Percentiles rank a stretch among this genome's conserved stretches.
phyloP scores from a whole-genome alignment of 2,888 invertebrate species.

The Pyrochroa serraticornis region DNA sequence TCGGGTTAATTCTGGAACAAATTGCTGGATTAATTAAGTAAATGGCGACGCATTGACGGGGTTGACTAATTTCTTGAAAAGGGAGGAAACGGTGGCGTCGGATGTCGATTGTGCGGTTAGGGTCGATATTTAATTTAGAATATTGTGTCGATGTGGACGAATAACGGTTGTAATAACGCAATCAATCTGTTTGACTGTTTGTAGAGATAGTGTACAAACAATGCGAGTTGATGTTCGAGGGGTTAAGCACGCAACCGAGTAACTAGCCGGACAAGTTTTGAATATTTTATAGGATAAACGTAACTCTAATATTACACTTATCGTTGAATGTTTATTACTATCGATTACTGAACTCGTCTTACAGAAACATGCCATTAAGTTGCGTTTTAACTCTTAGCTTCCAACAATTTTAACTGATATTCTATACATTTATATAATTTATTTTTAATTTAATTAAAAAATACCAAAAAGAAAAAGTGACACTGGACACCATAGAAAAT shows the following conservation, averaged over 20 bases:
- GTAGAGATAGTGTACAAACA: constrained; percentile 13
- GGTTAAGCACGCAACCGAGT: neutral
- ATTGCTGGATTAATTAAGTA: constrained; percentile 1
- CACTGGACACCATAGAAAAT: neutral
- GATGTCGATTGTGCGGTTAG: neutral
- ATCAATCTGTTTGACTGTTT: constrained; percentile 11
- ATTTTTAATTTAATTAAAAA: too few species aligned
- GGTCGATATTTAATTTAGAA: constrained; percentile 22
- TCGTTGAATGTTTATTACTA: constrained; percentile 12
- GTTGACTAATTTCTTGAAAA: neutral
- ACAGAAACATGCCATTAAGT: constrained; percentile 3
- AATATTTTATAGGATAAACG: constrained; percentile 23
- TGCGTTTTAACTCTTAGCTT: neutral
- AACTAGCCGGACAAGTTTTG: constrained; percentile 8
- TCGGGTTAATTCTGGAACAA: constrained; percentile 19
- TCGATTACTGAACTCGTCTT: constrained; percentile 18
- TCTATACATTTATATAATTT: neutral
- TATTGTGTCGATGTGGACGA: constrained; percentile 8
- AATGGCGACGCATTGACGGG: neutral
- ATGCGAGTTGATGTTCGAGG: too few species aligned
- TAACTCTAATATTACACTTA: constrained; percentile 15
- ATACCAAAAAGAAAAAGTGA: too few species aligned
- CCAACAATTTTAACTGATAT: neutral
- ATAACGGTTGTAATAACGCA: constrained; percentile 11
- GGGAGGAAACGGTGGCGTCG: too few species aligned